These are phyloP conservation scores for Galeopterus variegatus DNA, from an alignment of 2,113 vertebrate genomes.

Conservation along the genomic window DNA sequence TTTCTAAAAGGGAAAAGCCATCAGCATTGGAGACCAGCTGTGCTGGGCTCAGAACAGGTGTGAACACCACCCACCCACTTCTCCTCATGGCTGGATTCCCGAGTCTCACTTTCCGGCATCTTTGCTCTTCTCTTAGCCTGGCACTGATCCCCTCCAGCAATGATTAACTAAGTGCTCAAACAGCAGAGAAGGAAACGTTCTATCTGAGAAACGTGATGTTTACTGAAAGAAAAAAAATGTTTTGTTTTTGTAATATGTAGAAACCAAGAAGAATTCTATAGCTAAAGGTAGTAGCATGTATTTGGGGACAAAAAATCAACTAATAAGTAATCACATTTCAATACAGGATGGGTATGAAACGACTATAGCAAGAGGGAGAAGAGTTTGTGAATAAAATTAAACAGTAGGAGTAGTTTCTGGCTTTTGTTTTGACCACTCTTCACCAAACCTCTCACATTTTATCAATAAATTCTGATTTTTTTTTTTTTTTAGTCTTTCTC, in stretches of 20 bases:
- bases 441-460: neutral
- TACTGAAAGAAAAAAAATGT: conserved; percentile 37
- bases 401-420: neutral
- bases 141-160: neutral
- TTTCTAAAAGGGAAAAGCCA: neutral
- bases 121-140: neutral
- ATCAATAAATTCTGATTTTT: neutral
- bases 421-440: neutral
- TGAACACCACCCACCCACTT: neutral
- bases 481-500: neutral
- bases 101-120: neutral
- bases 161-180: conserved; percentile 51
- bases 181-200: neutral
- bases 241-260: neutral
- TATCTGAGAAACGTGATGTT: conserved; percentile 20
- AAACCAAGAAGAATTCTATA: neutral
- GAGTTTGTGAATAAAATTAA: neutral
- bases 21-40: neutral
- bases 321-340: neutral
- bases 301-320: neutral
- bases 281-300: neutral
- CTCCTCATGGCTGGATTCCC: neutral
- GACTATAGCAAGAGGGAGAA: neutral
- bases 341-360: neutral
- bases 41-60: neutral